Evolutionary conservation across 2,113 vertebrate species (phyloP).

Genomic region (Jacana jacana): DNA sequence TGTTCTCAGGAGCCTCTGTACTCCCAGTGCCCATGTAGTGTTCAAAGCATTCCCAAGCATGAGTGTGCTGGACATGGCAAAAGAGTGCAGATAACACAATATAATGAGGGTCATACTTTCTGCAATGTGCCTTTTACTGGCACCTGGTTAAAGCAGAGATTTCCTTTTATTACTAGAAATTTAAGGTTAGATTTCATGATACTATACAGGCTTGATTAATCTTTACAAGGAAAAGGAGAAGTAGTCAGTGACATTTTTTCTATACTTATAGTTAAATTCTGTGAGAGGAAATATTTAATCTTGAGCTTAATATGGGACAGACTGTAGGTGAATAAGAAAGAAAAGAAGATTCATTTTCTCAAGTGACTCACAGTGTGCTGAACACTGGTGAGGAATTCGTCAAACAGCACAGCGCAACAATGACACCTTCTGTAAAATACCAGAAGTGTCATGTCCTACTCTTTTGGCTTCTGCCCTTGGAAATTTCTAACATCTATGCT

Average conservation of each 20-base stretch:
- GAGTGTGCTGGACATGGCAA: accelerated
- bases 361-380: not conserved
- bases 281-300: not conserved
- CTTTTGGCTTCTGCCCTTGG: not conserved
- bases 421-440: constrained; percentile 46
- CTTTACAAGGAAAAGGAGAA: not conserved
- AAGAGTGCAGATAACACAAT: not conserved
- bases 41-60: not conserved
- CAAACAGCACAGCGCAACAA: not conserved
- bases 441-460: not conserved
- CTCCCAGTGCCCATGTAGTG: accelerated
- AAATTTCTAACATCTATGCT: not conserved
- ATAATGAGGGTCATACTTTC: not conserved
- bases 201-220: not conserved
- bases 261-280: not conserved
- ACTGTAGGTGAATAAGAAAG: not conserved
- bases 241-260: not conserved
- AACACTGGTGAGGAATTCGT: not conserved
- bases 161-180: not conserved
- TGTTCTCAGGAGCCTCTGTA: not conserved
- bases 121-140: not conserved
- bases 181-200: not conserved
- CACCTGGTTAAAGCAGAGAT: not conserved
- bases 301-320: not conserved
- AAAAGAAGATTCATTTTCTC: not conserved